Conservation (phyloP, 2,113 vertebrate genomes). For the Myotis davidii region DNA sequence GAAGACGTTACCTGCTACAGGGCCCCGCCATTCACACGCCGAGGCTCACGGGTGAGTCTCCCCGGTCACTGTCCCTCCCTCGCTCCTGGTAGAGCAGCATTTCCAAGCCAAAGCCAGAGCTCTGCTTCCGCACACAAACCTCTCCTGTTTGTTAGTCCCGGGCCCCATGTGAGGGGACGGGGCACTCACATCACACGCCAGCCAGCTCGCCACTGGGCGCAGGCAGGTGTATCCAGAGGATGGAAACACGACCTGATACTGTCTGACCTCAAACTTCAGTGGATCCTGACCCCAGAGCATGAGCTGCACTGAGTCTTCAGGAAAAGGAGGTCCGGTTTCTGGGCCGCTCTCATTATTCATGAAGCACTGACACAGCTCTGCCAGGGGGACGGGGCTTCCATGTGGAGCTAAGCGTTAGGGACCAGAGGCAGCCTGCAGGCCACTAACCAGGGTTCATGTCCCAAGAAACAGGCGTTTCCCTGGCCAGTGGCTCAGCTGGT, state of each 20-base stretch:
- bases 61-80: background rate
- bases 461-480: background rate
- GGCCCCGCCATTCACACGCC: background rate
- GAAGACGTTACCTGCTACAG: background rate
- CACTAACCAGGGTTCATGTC: background rate
- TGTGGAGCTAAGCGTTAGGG: background rate
- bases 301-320: constrained; percentile 38
- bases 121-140: background rate
- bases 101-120: constrained; percentile 8
- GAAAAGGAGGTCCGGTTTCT: constrained; percentile 71
- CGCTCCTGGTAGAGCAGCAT: background rate
- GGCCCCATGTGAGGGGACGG: background rate
- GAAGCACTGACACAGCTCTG: constrained; percentile 53
- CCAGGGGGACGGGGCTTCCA: too few relatives aligned
- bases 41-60: constrained; percentile 3
- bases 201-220: background rate
- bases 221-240: background rate
- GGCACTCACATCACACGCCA: background rate
- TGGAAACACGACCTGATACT: constrained; percentile 56
- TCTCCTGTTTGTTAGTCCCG: background rate
- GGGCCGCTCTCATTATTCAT: constrained; percentile 65
- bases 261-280: constrained; percentile 61
- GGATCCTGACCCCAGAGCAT: constrained; percentile 43
- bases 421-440: background rate
- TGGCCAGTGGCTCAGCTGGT: background rate